Evolutionary conservation across 2,797 vertebrate genomes (phyloP), one percentile per base, ranked within the genome.

Genomic region (Moxostoma hubbsi): DNA sequence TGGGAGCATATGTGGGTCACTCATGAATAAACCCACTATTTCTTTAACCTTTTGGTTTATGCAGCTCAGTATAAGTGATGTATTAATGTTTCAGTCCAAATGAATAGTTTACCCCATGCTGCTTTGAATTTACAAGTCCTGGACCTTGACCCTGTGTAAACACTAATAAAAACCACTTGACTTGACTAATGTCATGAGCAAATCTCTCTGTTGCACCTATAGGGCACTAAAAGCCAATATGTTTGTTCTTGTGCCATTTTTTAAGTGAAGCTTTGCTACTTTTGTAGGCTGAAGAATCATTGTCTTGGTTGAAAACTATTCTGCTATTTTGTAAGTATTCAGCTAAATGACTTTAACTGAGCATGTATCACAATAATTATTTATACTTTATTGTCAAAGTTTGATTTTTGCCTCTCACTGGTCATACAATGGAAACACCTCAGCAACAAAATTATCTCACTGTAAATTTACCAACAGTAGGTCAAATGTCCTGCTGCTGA

Each of bases 21-120:
- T 10, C 49, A 54, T 83, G 83, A 83, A 86, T 76, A 81, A 58
- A 61, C 62, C 4, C 71, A 53, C 76, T 79, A 53, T 75, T 83
- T 59, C 64, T 74, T 36, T 73, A 74, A 73, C 78, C 55, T 73
- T 50, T 72, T 45, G 49, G 73, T 73, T 80, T 79, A 77, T 77
- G 54, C 54, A 43, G 75, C 59, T 54, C 58, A 62, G 43, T 53
- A 64, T 65, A 64, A 75, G 49, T 50, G 46, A 61, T 69, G 81
- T 76, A 75, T 73, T 66, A 79, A 71, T 54, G 45, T 65, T 66
- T 77, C 61, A 61, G 68, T 72, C 70, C 16, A 50, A 67, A 73
- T 73, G 68, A 75, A 75, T 83, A 54, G 69, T 71, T 81, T 65
- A 55, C 58, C 65, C 72, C 43, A 11, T 50, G 53, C 18, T 72